Base-by-base conservation (phyloP, 2,797 vertebrate species). In the Micropoecilia bifurca region DNA sequence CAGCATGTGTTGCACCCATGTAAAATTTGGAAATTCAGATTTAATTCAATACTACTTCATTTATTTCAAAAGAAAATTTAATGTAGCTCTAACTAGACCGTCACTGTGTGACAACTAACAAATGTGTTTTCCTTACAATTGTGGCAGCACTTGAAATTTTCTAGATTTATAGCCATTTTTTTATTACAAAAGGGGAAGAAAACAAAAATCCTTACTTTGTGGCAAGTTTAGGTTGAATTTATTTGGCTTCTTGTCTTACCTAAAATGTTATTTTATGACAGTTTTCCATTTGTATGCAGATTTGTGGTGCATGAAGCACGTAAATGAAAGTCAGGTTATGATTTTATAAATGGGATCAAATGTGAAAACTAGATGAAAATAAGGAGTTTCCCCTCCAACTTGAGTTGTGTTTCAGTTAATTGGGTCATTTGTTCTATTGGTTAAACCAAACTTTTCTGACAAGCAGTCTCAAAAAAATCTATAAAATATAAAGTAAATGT, bases 351-450 rank as follows among this genome's bases (percentile, higher is more conserved):
- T 43, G 39, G 8, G 4, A 12, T 68, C 18, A 66, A 66, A 39
- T 39, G 20, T 69, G 22, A 9, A 13, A 69, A 43, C 13, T 33
- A 18, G 6, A 7, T 61, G 59, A 33, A 61, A 61, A 61, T 59
- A 61, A 55, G 25, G 3, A n/a, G 25, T n/a, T n/a, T 6, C 10
- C n/a, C 10, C 10, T n/a, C 3, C 28, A 30, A 61, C 57, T 33
- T 61, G 45, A 57, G 66, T 79, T 76, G 50, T 20, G 73, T 75
- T 75, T 59, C 59, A 30, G 45, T 41, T n/a, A 14, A 18, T 25
- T 39, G n/a, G 73, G 39, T 73, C 71, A 86, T 69, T 33, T n/a
- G 55, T 76, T 46, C 63, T 66, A 74, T 33, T 59, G 36, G 33
- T 68, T 14, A 57, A 8, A 3, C 30, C 39, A 76, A 18, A 45